Conservation (phyloP, 1,140 invertebrate genomes). For the Druon quercuslanigerum region DNA sequence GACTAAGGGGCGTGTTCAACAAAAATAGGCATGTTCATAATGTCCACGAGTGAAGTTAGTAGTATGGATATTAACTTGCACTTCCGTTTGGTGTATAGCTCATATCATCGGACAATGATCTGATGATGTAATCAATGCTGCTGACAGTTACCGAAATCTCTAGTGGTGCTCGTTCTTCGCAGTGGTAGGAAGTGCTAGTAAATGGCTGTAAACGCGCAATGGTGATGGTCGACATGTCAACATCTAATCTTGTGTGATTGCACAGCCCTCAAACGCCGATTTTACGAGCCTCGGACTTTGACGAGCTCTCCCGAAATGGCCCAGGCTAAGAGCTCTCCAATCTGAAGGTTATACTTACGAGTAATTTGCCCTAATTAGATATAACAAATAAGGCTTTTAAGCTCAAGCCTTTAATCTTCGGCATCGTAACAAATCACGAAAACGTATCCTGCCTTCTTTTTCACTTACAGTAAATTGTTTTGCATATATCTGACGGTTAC, state of each 20-base stretch:
- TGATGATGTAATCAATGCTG: conserved; percentile 19
- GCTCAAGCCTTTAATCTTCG: too few species aligned
- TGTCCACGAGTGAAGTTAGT: conserved; percentile 6
- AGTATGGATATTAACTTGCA: conserved; percentile 1
- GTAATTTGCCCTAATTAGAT: too few species aligned
- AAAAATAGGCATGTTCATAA: neutral
- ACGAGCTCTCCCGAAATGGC: conserved; percentile 21
- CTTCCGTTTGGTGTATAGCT: too few species aligned
- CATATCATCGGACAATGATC: neutral
- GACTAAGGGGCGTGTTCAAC: neutral
- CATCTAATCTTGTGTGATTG: conserved; percentile 49
- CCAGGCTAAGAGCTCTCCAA: neutral
- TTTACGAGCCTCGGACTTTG: conserved; percentile 38
- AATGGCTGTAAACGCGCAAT: neutral
- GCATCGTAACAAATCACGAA: too few species aligned
- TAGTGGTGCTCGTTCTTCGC: conserved; percentile 9
- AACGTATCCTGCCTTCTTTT: too few species aligned
- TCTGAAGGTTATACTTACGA: neutral
- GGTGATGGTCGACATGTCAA: conserved; percentile 40
- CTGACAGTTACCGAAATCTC: conserved; percentile 24
- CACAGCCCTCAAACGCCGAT: conserved; percentile 39
- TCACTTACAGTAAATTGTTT: too few species aligned
- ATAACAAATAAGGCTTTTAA: too few species aligned
- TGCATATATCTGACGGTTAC: too few species aligned
- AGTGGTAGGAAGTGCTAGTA: neutral